Percentiles rank a stretch among this genome's conserved stretches.
phyloP scores from a whole-genome alignment of 2,888 invertebrate genomes.

The Lasioglossum lativentre region DNA sequence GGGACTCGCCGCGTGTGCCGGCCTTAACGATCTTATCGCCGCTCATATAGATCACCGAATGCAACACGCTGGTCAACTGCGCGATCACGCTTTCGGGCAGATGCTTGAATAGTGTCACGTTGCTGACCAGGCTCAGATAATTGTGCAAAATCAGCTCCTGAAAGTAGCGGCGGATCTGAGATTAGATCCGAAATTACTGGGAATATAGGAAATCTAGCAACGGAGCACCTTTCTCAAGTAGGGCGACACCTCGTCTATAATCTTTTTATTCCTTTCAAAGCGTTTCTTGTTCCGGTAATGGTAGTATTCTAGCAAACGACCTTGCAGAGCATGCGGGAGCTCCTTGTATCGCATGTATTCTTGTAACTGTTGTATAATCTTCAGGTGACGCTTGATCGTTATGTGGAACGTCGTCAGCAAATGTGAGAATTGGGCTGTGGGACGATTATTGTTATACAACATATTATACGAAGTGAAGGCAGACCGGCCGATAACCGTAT shows the following conservation, averaged over 20 bases:
- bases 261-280: slow-evolving; percentile 82
- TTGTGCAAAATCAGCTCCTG: slow-evolving; percentile 83
- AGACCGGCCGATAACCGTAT: neutral
- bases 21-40: slow-evolving; percentile 83
- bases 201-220: neutral
- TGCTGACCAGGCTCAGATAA: slow-evolving; percentile 79
- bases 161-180: neutral
- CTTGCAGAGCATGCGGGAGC: slow-evolving; percentile 80
- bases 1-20: slow-evolving; percentile 79
- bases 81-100: slow-evolving; percentile 79
- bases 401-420: slow-evolving; percentile 73
- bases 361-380: slow-evolving; percentile 81
- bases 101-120: slow-evolving; percentile 81
- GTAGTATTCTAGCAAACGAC: slow-evolving; percentile 81
- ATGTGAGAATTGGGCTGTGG: slow-evolving; percentile 71
- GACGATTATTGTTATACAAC: neutral
- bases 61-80: slow-evolving; percentile 77
- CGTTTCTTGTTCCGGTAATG: slow-evolving; percentile 83
- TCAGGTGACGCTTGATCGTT: slow-evolving; percentile 70
- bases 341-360: slow-evolving; percentile 84
- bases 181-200: neutral
- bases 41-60: slow-evolving; percentile 81
- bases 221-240: slow-evolving; percentile 78
- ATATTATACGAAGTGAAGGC: neutral
- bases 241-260: slow-evolving; percentile 82